Evolutionary conservation across 2,113 vertebrate species (phyloP).

Genomic region (Halichoerus grypus): DNA sequence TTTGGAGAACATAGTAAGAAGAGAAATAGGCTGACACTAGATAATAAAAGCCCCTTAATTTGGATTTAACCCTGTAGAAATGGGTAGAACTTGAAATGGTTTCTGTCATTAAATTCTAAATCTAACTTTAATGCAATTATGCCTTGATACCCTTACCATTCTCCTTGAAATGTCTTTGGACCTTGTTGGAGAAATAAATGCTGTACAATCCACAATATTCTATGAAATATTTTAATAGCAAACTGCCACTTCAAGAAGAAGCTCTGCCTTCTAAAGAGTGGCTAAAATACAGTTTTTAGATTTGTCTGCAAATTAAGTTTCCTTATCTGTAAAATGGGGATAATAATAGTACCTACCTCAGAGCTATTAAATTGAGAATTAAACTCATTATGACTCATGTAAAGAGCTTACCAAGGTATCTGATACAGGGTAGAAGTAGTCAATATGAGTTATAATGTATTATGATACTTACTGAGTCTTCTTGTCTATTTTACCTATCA

Average conservation of each 20-base stretch:
- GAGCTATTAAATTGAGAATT: slow-evolving; percentile 26
- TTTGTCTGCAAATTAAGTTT: slow-evolving; percentile 13
- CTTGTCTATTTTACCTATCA: neutral
- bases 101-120: slow-evolving; percentile 29
- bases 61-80: slow-evolving; percentile 46
- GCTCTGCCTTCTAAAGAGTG: neutral
- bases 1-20: slow-evolving; percentile 29
- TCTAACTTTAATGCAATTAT: neutral
- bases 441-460: neutral
- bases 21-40: neutral
- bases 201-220: neutral
- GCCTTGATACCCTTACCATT: neutral
- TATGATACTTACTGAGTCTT: neutral
- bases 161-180: slow-evolving; percentile 1
- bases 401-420: neutral
- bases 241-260: slow-evolving; percentile 30
- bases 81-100: slow-evolving; percentile 5
- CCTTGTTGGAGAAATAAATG: slow-evolving; percentile 36
- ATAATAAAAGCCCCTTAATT: slow-evolving; percentile 16
- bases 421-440: neutral
- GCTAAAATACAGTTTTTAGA: slow-evolving; percentile 18
- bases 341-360: neutral
- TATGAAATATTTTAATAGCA: slow-evolving; percentile 46
- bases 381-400: neutral
- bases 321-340: neutral